Evolutionary conservation across 1,140 invertebrate species (phyloP).

Genomic region (Lethrus apterus): DNA sequence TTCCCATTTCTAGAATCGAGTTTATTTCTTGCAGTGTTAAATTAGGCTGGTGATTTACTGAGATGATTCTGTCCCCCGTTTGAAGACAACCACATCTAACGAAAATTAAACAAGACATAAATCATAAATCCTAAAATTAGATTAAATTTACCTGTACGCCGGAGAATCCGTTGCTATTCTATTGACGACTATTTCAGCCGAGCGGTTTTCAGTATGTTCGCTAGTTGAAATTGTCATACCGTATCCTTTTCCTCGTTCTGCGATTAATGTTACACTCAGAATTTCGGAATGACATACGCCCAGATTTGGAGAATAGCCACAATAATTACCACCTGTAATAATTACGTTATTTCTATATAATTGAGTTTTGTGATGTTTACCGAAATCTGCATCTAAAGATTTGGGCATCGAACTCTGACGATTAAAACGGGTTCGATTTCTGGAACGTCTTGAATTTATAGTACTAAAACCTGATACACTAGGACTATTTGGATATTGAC

Average conservation of each 20-base stretch:
- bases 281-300: constrained; percentile 62
- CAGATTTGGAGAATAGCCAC: constrained; percentile 34
- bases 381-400: constrained; percentile 35
- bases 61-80: constrained; percentile 73
- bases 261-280: constrained; percentile 56
- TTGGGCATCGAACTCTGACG: constrained; percentile 51
- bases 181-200: constrained; percentile 48
- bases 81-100: constrained; percentile 66
- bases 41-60: constrained; percentile 67
- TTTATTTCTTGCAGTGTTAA: constrained; percentile 46
- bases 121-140: constrained; percentile 3
- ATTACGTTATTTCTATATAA: background rate
- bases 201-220: constrained; percentile 40
- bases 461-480: constrained; percentile 50
- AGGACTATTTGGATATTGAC: constrained; percentile 43
- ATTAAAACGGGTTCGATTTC: constrained; percentile 43
- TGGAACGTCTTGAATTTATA: constrained; percentile 48
- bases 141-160: constrained; percentile 61
- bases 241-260: constrained; percentile 44
- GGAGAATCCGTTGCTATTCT: constrained; percentile 61
- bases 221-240: constrained; percentile 40
- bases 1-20: constrained; percentile 43
- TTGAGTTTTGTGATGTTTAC: background rate
- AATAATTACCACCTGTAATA: constrained; percentile 26
- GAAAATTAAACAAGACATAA: background rate